Conservation (phyloP, 2,797 vertebrate species). For the Anguilla anguilla region DNA sequence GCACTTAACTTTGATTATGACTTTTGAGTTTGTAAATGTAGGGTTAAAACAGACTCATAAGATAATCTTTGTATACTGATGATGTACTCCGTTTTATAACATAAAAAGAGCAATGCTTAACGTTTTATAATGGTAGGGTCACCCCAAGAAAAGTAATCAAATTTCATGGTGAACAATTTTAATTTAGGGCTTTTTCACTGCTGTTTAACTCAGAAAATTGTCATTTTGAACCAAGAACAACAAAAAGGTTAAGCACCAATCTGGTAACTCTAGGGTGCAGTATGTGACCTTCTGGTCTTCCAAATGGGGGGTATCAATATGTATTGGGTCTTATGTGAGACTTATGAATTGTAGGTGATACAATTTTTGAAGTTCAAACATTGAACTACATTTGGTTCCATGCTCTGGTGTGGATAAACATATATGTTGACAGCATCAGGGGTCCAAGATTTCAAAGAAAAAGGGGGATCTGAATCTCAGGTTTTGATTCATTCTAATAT, state of each 20-base stretch:
- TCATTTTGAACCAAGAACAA: no score
- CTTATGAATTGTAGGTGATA: neutral
- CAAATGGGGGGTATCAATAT: neutral
- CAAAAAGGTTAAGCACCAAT: no score
- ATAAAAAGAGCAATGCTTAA: neutral
- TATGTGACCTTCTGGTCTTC: neutral
- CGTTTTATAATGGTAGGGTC: no score
- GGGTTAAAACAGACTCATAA: neutral
- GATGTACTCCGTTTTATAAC: neutral
- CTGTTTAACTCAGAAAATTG: no score
- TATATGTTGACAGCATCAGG: neutral
- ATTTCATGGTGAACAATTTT: no score
- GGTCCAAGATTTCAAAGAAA: neutral
- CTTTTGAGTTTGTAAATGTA: neutral
- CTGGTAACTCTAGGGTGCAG: neutral
- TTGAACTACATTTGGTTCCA: neutral
- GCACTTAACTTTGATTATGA: neutral
- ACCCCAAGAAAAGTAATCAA: no score
- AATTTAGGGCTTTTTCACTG: no score
- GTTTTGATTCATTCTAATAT: neutral
- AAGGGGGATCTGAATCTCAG: neutral
- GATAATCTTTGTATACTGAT: constrained; percentile 4
- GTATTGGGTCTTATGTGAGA: neutral
- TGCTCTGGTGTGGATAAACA: neutral
- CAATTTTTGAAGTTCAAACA: neutral